Base-by-base conservation (phyloP, 2,888 invertebrate genomes). In the Caenorhabditis zanzibari region DNA sequence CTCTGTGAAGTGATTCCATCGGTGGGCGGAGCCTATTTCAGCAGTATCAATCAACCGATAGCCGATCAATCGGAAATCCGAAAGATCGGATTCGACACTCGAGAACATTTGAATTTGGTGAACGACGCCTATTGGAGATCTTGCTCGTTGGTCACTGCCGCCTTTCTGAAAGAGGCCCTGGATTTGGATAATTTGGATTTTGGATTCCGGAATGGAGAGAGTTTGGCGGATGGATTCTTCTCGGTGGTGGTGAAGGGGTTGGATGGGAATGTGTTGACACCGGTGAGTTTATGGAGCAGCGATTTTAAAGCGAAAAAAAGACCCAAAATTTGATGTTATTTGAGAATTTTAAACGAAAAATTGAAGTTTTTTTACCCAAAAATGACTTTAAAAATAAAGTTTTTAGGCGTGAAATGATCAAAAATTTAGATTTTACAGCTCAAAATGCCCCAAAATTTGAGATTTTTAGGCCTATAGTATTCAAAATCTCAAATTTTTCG, bases 51-150 rank as follows among this genome's bases (percentile, higher is more conserved):
- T 47, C 68, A 79, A 24, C 84, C 84, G 16, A 10, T 83, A 35
- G 71, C 52, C 69, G 80, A 83, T 35, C 66, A 80, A 52, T 22
- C 79, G 0, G 22, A 19, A 10, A 74, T 83, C 38, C 63, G 63
- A 35, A 74, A 63, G 32, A 74, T 83, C 12, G 54, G 56, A 35
- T 80, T 75, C 47, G 69, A 71, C 24, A 22, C 73, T 0, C 24
- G 19, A 2, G 63, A 79, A 4, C 41, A 58, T 24, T n/a, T 69
- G 24, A 44, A 56, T 28, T 10, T 80, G 9, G 44, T 74, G 5
- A 83, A 83, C 56, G 79, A 79, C 4, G 84, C 84, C 5, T 83
- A 83, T 38, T 86, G 84, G 84, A 58, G 84, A 66, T 86, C 86
- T 1, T 80, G 82, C 24, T 73, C 81, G 0, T 41, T 86, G 7